Evolutionary conservation across 2,888 invertebrate genomes (phyloP), one percentile per base, ranked within the genome.

Genomic region (Agriopis aurantiaria): DNA sequence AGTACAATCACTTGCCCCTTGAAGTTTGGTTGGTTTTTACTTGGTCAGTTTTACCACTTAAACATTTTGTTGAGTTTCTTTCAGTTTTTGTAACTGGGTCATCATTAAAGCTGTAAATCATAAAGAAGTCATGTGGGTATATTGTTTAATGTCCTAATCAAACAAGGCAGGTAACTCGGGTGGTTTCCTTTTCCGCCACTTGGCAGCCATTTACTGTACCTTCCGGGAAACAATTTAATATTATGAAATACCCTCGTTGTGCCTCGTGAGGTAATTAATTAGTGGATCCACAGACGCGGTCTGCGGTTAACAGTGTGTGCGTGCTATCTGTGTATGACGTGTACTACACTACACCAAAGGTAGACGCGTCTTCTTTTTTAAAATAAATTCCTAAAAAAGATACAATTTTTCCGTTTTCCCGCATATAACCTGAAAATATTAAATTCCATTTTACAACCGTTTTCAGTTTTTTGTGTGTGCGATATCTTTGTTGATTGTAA

Each of bases 211-310:
- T 59, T 60, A 41, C 66, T 60, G 9, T 10, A 57, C 49, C 17
- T 57, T 14, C 65, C 65, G 49, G 49, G 48, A 58, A 49, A 58
- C 58, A 52, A 51, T 58, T 58, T 40, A 57, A 58, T 58, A 48
- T 46, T 58, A 57, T 45, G 57, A 45, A 56, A 57, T 57, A 58
- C 58, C 58, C 58, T 58, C 46, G 46, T 46, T 46, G 3, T 12
- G 40, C 55, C 12, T 66, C 46, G 41, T 43, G 12, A 43, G 61
- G 61, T 67, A 56, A 67, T 67, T 49, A 67, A 67, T 67, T 67
- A 56, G 51, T 23, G 56, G 55, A 17, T 23, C 53, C 49, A 17
- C 43, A 8, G 58, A 23, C 52, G 65, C 65, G 59, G 52, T 11
- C 45, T 33, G 45, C 11, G 58, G 40, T 12, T 4, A 6, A 12